Base-by-base conservation (phyloP, 2,797 vertebrate species). In the Pipistrellus kuhlii region DNA sequence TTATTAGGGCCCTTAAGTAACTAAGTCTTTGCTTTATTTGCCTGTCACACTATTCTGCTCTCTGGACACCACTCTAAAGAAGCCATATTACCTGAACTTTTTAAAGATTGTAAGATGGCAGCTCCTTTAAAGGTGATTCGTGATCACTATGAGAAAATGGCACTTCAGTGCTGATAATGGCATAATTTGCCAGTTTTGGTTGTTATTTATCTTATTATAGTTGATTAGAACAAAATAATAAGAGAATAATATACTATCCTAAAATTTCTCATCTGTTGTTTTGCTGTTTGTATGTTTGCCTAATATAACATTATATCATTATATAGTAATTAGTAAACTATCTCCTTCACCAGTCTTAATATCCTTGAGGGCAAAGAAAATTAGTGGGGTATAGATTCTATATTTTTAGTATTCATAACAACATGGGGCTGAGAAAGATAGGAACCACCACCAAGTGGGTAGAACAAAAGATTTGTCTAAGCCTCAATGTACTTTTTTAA, bases 101-200 rank as follows among this genome's bases (percentile, higher is more conserved):
- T 95, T 59, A 90, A 77, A 89, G 27, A 78, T 35, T 87, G 2
- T 81, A 44, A 17, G 3, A 12, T 64, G 20, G 32, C 27, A 76
- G 13, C 85, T 93, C 25, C 57, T 87, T 62, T 91, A 88, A 93
- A 93, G 38, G 5, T 90, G 95, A 88, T 80, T 94, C 25, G 68
- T 88, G 10, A 68, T 91, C 23, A 91, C n/a, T 32, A n/a, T 76
- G 72, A 90, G 13, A 59, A 94, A 82, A 95, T 64, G 41, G 38
- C 17, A 77, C 41, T 75, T 89, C 6, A 32, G 35, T 10, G 76
- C 10, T 72, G 25, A 35, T 88, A 77, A 3, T 84, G 25, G 20
- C 48, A 51, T 87, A 73, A 55, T 14, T 53, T 89, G 10, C 5
- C 30, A 44, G 11, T 85, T 85, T 94, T 23, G 35, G 25, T 62